Base-by-base conservation (phyloP, 2,888 invertebrate genomes). In the Cheilosia scutellata region DNA sequence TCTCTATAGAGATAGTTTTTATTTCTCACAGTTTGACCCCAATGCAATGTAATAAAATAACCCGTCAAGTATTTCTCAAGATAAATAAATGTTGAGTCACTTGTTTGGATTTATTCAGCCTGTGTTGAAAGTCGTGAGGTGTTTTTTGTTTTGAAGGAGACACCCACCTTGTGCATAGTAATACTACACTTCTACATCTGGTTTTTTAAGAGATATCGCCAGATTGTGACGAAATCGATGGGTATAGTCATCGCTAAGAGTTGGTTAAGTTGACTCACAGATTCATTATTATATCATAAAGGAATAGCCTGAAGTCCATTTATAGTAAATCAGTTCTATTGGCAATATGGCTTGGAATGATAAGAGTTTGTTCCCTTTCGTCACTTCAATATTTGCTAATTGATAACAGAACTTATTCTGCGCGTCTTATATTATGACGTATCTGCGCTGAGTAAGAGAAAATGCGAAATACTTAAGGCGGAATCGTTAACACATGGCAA, bases 1-100 rank as follows among this genome's bases (percentile, higher is more conserved):
- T 84, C 80, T 66, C 80, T 70, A 33, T 27, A 31, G 7, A 58
- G 16, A 55, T 25, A 16, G 33, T 57, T 16, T 44, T 42, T 71
- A 7, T 33, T 33, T 53, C 27, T 42, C 62, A 44, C 51, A 40
- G 5, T 47, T 29, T 74, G 63, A 82, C 57, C 76, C 63, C 51
- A 82, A 77, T 71, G 71, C 51, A 42, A 42, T 47, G 40, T 40
- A 71, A 25, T 20, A 47, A 72, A 53, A 68, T 9, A 11, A 2
- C 20, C 11, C 4, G 11, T 31, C 53, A 68, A 20, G 5, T 16
- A 62, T 16, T 70, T 82, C 42, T n/a, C 6, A 49, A 49, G 62
- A 53, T 31, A 29, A 60, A 37, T 25, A 20, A 31, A 49, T 9
- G 57, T 27, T 75, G 68, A 80, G 68, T 76, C 42, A 70, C 44